phyloP scores from a whole-genome alignment of 2,797 vertebrate species.

The Myotis planiceps region DNA sequence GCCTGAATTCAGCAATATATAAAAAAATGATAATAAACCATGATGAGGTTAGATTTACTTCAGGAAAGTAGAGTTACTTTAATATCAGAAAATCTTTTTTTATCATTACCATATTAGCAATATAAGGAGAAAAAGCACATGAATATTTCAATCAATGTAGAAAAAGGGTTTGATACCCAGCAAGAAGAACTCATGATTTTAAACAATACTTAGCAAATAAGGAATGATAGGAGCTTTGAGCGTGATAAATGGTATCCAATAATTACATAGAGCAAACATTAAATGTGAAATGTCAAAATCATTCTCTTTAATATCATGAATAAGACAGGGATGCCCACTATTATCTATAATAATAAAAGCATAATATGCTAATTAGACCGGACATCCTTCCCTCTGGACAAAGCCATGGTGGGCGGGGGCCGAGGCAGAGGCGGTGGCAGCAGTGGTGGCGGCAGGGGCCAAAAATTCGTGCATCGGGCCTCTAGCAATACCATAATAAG shows the following conservation, averaged over 20 bases:
- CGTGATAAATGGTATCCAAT: background rate
- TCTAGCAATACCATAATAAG: background rate
- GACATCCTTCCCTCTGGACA: too few relatives aligned
- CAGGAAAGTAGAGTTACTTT: constrained; percentile 16
- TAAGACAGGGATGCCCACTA: background rate
- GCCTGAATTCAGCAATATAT: background rate
- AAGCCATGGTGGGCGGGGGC: too few relatives aligned
- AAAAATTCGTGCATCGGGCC: too few relatives aligned
- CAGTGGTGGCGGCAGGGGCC: too few relatives aligned
- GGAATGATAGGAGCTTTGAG: background rate
- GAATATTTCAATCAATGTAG: background rate
- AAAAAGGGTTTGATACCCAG: background rate
- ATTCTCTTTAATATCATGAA: background rate
- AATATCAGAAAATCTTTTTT: constrained; percentile 2
- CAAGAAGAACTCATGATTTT: background rate
- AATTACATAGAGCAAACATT: background rate
- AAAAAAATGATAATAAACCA: constrained; percentile 12
- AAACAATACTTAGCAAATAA: background rate
- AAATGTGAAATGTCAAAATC: background rate
- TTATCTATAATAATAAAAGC: background rate
- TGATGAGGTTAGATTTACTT: background rate
- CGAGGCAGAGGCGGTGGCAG: too few relatives aligned
- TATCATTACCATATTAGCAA: background rate
- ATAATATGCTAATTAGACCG: too few relatives aligned
- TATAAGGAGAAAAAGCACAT: constrained; percentile 19